Evolutionary conservation across 2,797 vertebrate genomes (phyloP).

Genomic region (Jordanella pulchra): DNA sequence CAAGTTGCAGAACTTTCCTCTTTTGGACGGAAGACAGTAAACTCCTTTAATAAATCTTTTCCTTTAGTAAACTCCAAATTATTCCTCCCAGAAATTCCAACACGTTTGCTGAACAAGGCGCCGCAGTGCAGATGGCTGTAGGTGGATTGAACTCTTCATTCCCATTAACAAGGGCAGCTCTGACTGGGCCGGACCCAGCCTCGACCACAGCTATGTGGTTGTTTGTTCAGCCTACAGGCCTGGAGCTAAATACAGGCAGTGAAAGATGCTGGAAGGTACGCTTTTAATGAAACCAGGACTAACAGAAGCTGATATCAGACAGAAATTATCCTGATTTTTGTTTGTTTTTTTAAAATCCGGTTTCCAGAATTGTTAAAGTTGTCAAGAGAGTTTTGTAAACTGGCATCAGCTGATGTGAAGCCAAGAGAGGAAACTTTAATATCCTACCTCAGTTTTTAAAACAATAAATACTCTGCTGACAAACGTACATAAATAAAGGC

Average conservation of each 20-base stretch:
- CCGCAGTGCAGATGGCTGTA: constrained; percentile 38
- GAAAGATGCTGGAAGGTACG: constrained; percentile 41
- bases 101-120: constrained; percentile 39
- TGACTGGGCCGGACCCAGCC: constrained; percentile 51
- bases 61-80: constrained; percentile 4
- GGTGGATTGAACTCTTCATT: constrained; percentile 43
- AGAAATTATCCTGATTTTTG: neutral
- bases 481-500: constrained; percentile 71
- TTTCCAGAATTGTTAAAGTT: no score
- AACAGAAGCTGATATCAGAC: constrained; percentile 3
- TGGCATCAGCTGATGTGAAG: constrained; percentile 46
- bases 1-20: constrained; percentile 6
- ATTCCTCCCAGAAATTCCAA: constrained; percentile 22
- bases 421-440: constrained; percentile 19
- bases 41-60: constrained; percentile 22
- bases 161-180: constrained; percentile 67
- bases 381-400: no score
- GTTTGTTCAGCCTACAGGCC: constrained; percentile 71
- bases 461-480: constrained; percentile 77
- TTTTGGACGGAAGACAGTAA: constrained; percentile 9
- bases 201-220: constrained; percentile 72
- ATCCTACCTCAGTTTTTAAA: constrained; percentile 19
- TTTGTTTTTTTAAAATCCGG: neutral
- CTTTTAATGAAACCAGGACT: constrained; percentile 40
- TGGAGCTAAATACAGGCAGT: constrained; percentile 59